Evolutionary conservation across 2,113 vertebrate species (phyloP).

Genomic region (Stercorarius parasiticus): DNA sequence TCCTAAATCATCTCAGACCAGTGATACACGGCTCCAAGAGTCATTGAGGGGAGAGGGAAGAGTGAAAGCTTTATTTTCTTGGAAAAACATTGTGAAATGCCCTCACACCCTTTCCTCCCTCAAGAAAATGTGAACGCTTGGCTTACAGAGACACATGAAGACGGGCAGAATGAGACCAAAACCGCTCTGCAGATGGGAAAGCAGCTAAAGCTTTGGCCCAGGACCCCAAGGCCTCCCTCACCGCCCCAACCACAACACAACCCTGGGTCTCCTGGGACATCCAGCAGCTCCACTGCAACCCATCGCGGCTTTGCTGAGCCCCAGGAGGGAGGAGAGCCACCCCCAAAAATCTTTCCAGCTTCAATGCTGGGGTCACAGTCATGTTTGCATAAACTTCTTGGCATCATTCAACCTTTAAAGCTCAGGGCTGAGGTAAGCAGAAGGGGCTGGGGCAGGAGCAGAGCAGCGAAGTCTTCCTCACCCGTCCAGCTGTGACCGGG

Average conservation of each 20-base stretch:
- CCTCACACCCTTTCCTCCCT: fast-evolving
- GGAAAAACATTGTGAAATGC: not conserved
- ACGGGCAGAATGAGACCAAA: not conserved
- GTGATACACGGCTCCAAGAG: not conserved
- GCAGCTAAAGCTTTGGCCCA: not conserved
- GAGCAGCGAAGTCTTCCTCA: not conserved
- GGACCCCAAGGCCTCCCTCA: not conserved
- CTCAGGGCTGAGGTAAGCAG: not conserved
- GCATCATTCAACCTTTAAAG: not conserved
- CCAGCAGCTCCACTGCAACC: not conserved
- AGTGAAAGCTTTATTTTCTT: not conserved
- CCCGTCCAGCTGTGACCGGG: fast-evolving
- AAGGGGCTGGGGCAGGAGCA: not conserved
- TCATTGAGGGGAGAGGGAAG: fast-evolving
- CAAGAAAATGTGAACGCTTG: fast-evolving
- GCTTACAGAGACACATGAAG: not conserved
- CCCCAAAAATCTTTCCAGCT: not conserved
- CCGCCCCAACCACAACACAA: fast-evolving
- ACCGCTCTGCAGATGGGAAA: not conserved
- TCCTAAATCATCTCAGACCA: not conserved
- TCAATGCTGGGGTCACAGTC: not conserved
- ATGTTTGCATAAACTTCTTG: not conserved
- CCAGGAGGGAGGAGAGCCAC: fast-evolving
- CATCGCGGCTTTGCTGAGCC: fast-evolving
- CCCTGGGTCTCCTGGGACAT: fast-evolving